These are phyloP conservation scores for Gymnocephalus cernua DNA, from an alignment of 2,113 vertebrate genomes.

Conservation along the genomic window DNA sequence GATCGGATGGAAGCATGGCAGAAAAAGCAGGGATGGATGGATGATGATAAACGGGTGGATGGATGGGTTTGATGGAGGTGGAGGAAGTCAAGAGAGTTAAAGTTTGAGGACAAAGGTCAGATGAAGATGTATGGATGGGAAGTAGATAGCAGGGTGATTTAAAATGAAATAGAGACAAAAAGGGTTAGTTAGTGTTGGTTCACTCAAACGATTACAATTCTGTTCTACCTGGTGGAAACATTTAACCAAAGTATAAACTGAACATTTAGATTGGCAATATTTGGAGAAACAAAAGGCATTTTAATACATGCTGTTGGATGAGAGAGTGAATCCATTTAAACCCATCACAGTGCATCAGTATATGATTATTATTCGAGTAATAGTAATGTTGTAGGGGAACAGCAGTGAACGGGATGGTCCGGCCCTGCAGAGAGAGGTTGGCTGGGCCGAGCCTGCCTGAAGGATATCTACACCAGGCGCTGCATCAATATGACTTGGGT, in stretches of 20 bases:
- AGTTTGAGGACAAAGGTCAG: background rate
- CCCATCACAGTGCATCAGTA: too few species aligned
- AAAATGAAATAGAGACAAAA: background rate
- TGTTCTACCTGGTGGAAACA: background rate
- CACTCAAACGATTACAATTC: background rate
- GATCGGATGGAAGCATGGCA: background rate
- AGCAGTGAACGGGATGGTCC: too few species aligned
- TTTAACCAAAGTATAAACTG: background rate
- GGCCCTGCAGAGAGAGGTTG: too few species aligned
- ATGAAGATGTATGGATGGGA: background rate
- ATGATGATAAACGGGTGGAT: background rate
- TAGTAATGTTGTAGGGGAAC: too few species aligned
- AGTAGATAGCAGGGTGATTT: background rate
- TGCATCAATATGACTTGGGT: too few species aligned
- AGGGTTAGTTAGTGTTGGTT: slow-evolving; percentile 4
- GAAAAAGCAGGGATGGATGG: background rate
- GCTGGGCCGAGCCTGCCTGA: too few species aligned
- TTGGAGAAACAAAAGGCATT: background rate
- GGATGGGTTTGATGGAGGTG: background rate
- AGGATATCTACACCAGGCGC: too few species aligned
- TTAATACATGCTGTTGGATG: too few species aligned
- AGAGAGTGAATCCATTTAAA: too few species aligned
- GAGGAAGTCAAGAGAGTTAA: background rate
- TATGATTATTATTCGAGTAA: too few species aligned
- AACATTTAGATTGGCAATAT: background rate